phyloP scores from a whole-genome alignment of 2,888 invertebrate genomes.

The Leptinotarsa peninsularis region DNA sequence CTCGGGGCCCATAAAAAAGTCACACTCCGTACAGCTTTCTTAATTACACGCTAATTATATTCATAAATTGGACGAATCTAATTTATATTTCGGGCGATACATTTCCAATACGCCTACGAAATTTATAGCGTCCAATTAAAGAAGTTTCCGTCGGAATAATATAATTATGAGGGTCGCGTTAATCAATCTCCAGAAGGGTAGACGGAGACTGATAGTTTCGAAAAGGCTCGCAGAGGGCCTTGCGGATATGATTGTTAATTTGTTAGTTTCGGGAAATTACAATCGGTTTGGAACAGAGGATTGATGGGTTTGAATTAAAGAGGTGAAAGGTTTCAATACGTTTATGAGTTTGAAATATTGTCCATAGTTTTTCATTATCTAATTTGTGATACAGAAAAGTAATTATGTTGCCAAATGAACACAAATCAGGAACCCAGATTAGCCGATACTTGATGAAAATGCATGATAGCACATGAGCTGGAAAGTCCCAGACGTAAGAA shows the following conservation, averaged over 20 bases:
- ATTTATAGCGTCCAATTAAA: constrained; percentile 28
- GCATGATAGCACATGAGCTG: too few relatives aligned
- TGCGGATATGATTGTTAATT: constrained; percentile 10
- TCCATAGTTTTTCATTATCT: too few relatives aligned
- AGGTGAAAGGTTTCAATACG: not conserved
- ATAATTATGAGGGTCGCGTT: constrained; percentile 26
- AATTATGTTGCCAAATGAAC: too few relatives aligned
- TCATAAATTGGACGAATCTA: constrained; percentile 49
- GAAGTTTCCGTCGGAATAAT: constrained; percentile 23
- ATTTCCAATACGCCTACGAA: constrained; percentile 39
- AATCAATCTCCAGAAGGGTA: constrained; percentile 24
- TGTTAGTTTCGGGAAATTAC: not conserved
- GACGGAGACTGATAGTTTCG: constrained; percentile 23
- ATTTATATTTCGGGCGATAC: constrained; percentile 41
- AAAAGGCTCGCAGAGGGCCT: constrained; percentile 13
- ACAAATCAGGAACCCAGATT: too few relatives aligned
- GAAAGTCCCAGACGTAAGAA: too few relatives aligned
- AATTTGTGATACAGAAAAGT: too few relatives aligned
- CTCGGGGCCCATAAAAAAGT: constrained; percentile 42
- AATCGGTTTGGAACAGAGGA: not conserved
- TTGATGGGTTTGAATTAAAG: not conserved
- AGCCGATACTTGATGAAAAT: too few relatives aligned
- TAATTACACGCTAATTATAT: constrained; percentile 52
- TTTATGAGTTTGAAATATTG: not conserved
- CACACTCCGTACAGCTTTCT: constrained; percentile 45